phyloP scores from a whole-genome alignment of 1,140 invertebrate species.

The Drosophila bipectinata region DNA sequence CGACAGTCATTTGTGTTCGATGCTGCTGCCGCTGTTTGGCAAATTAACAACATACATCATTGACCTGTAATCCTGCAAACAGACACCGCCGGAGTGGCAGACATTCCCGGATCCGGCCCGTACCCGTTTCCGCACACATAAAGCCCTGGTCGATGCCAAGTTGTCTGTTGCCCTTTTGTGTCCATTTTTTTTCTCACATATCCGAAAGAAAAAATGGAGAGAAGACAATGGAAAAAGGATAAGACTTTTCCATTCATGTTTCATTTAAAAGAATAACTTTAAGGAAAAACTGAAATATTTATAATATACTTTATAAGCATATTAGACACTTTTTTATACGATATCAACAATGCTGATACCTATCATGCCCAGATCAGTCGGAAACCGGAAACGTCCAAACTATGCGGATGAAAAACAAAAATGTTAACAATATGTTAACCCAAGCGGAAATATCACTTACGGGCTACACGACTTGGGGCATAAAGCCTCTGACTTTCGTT shows the following conservation, averaged over 20 bases:
- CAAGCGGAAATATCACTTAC: slow-evolving; percentile 69
- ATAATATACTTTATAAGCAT: too few relatives aligned
- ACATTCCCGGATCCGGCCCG: slow-evolving; percentile 3
- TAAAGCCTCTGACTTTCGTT: slow-evolving; percentile 28
- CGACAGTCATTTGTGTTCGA: slow-evolving; percentile 25
- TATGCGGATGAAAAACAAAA: slow-evolving; percentile 40
- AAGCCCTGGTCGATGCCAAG: slow-evolving; percentile 21
- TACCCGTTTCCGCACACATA: slow-evolving; percentile 6
- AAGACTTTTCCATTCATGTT: background rate
- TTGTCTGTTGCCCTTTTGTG: slow-evolving; percentile 11
- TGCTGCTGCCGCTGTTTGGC: slow-evolving; percentile 34
- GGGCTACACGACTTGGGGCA: slow-evolving; percentile 32
- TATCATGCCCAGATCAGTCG: background rate
- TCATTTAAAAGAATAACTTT: too few relatives aligned
- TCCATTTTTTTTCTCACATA: slow-evolving; percentile 6
- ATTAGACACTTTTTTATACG: too few relatives aligned
- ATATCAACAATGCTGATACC: too few relatives aligned
- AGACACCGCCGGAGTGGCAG: slow-evolving; percentile 11
- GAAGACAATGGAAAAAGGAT: background rate
- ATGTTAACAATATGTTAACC: slow-evolving; percentile 64
- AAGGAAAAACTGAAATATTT: too few relatives aligned
- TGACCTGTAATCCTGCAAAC: slow-evolving; percentile 52
- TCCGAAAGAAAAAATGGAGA: background rate
- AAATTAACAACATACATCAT: slow-evolving; percentile 74
- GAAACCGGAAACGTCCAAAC: slow-evolving; percentile 1